phyloP scores from a whole-genome alignment of 2,888 invertebrate genomes.

The Empis stercorea region DNA sequence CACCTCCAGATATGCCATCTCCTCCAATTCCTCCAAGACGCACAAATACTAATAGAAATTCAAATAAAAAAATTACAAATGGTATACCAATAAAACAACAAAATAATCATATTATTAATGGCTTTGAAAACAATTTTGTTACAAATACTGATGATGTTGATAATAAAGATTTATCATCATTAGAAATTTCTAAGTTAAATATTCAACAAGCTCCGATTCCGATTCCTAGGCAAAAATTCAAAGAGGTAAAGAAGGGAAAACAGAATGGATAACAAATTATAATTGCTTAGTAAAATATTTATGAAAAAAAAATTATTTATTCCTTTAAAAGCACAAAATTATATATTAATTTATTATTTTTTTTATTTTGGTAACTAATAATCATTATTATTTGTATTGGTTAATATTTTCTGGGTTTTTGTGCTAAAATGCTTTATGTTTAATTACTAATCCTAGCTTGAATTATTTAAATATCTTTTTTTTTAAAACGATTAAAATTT shows the following conservation, averaged over 20 bases:
- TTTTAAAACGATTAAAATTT: background rate
- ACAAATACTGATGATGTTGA: background rate
- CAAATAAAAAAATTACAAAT: constrained; percentile 4
- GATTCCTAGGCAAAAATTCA: constrained; percentile 14
- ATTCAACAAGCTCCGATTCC: constrained; percentile 24
- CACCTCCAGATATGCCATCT: constrained; percentile 32
- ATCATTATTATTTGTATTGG: background rate
- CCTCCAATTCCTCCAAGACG: constrained; percentile 32
- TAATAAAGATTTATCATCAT: too few relatives aligned
- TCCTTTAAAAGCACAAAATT: background rate
- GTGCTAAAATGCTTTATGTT: background rate
- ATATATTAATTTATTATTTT: background rate
- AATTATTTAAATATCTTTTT: background rate
- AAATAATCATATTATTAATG: background rate
- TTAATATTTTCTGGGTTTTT: background rate
- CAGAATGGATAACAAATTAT: background rate
- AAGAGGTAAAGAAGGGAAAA: constrained; percentile 9
- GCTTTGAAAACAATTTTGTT: constrained; percentile 13
- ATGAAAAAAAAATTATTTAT: too few relatives aligned
- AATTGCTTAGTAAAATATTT: constrained; percentile 14
- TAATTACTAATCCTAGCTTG: background rate
- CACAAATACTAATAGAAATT: constrained; percentile 16
- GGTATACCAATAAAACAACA: constrained; percentile 1
- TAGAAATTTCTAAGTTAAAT: too few relatives aligned
- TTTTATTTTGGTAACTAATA: background rate